phyloP scores from a whole-genome alignment of 2,113 vertebrate species.

The Plectropomus leopardus region DNA sequence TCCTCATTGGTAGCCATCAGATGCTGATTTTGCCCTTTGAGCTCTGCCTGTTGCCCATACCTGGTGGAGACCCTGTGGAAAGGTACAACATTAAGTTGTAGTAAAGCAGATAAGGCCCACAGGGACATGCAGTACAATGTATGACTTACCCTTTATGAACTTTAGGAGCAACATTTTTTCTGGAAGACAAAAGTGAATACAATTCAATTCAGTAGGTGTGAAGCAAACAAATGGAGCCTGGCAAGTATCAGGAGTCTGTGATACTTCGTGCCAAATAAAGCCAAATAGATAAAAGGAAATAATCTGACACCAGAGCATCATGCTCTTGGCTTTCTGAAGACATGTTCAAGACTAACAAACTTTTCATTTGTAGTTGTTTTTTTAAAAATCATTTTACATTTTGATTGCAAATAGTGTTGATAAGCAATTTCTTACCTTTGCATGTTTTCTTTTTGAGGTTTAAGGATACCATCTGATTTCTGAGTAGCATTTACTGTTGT shows the following conservation, averaged over 20 bases:
- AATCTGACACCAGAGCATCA: too few relatives aligned
- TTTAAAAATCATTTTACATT: too few relatives aligned
- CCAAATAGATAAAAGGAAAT: background rate
- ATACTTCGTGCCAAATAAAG: background rate
- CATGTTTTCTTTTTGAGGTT: conserved; percentile 68
- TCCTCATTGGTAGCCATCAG: conserved; percentile 76
- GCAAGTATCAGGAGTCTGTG: background rate
- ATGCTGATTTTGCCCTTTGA: conserved; percentile 80
- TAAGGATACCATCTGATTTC: conserved; percentile 58
- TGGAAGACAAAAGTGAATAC: conserved; percentile 54
- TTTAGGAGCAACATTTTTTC: conserved; percentile 71
- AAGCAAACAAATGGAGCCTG: background rate
- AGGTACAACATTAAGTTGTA: background rate
- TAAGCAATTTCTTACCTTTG: conserved; percentile 46
- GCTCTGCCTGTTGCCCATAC: conserved; percentile 77
- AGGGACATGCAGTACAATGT: background rate
- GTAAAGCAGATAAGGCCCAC: background rate
- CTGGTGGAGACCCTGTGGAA: conserved; percentile 64
- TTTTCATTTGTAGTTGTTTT: background rate
- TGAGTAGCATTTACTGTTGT: conserved; percentile 13
- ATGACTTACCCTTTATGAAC: conserved; percentile 75
- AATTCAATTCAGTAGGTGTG: background rate
- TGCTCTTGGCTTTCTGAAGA: background rate
- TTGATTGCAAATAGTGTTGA: background rate
- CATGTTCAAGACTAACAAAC: background rate